Evolutionary conservation across 2,888 invertebrate genomes (phyloP), one percentile per base, ranked within the genome.

Genomic region (Chrysolina haemoptera): DNA sequence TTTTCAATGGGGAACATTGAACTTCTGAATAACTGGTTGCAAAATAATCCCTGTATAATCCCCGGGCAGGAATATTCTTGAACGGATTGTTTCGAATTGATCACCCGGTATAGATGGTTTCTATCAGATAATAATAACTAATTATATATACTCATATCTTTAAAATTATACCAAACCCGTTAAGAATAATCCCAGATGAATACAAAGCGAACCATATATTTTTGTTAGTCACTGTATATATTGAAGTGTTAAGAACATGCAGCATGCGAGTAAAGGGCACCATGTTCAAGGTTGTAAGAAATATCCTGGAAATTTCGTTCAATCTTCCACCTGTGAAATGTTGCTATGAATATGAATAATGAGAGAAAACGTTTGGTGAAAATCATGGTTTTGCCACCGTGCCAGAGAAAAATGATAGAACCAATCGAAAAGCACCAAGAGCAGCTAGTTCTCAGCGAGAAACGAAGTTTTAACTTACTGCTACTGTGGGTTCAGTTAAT

Each of bases 181-280:
- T 59, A 12, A 59, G 0, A 27, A 63, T 4, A 20, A 14, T 43
- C 20, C 3, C n/a, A 12, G 40, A 18, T 43, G 11, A 63, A 63
- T 14, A 43, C 20, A 43, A 41, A 63, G 6, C 18, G 9, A 40
- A 48, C 43, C 22, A 14, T n/a, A 3, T 4, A n/a, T 48, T 46
- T 2, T 46, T 65, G 20, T 53, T 53, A 46, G 48, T 22, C 65
- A 65, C 9, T 46, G 53, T 62, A 62, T n/a, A 40, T 40, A 41
- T 62, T 62, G 27, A 46, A 22, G 65, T 48, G 27, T 65, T 20
- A 65, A 11, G 46, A 65, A 65, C 65, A 20, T 65, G 65, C 65
- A 65, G 27, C 65, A 65, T 65, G 18, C 65, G 27, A 27, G 65
- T 46, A 11, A 65, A 43, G n/a, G 11, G 35, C 35, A 9, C 40